Percentiles rank a stretch among this genome's conserved stretches.
These are phyloP conservation scores for Psix sp. DNA, from an alignment of 1,140 invertebrate genomes.

Conservation along the genomic window DNA sequence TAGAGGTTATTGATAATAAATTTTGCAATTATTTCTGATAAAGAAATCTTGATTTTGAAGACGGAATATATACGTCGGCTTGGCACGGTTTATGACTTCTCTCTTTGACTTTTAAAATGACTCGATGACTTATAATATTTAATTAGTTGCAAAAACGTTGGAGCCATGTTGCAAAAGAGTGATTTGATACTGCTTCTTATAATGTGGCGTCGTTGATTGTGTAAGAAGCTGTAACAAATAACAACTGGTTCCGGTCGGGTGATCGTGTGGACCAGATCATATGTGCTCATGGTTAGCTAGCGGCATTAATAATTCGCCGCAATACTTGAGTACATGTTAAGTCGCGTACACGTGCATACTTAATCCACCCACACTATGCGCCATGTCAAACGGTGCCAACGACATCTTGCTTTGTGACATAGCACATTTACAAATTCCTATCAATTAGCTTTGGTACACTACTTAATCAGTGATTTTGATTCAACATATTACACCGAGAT, in stretches of 20 bases:
- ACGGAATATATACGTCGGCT: too few species aligned
- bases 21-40: too few species aligned
- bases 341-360: conserved; percentile 20
- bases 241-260: conserved; percentile 36
- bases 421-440: conserved; percentile 1
- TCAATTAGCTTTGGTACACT: too few species aligned
- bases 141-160: conserved; percentile 2
- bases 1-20: too few species aligned
- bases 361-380: conserved; percentile 49
- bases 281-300: conserved; percentile 39
- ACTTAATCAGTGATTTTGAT: too few species aligned
- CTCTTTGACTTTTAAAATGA: too few species aligned
- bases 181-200: conserved; percentile 10
- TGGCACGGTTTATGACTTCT: too few species aligned
- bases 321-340: conserved; percentile 2
- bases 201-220: conserved; percentile 38
- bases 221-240: conserved; percentile 44
- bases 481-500: too few species aligned
- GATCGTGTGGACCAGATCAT: conserved; percentile 51
- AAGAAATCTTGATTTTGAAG: too few species aligned
- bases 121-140: too few species aligned
- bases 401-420: too few species aligned
- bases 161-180: conserved; percentile 28
- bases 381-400: too few species aligned
- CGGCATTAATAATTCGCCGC: conserved; percentile 45